Base-by-base conservation (phyloP, 2,888 invertebrate genomes). In the Rotaria sp. region DNA sequence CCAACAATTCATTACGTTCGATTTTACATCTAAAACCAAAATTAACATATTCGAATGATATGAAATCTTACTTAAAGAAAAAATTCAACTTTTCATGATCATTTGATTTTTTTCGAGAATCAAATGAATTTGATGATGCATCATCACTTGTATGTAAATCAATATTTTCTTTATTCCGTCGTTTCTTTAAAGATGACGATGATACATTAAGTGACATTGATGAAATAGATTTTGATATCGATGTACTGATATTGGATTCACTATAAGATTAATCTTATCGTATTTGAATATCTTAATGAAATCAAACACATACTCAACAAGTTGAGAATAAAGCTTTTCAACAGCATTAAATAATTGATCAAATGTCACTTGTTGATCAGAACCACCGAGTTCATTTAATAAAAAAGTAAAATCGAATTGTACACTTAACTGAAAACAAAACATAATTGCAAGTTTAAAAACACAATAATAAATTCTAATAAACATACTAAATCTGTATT, bases 341-440 rank as follows among this genome's bases (percentile, higher is more conserved):
- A 75, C 75, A 45, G 75, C 75, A 41, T 75, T 41, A n/a, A 41
- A 45, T 45, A 75, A 75, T 75, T 38, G 38, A 75, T 75, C 45
- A 13, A 75, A 75, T 75, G 75, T 75, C 38, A 75, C 75, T 45
- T 75, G 75, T 75, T 75, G 75, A 75, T 75, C 75, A 0, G 41
- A 45, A 41, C 75, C 75, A 75, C 75, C 75, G 2, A 75, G 45
- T 75, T 75, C 26, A 45, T 38, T 41, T 21, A 75, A n/a, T 75
- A 75, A 45, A 75, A 41, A 75, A 45, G 11, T 41, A 45, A 75
- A 75, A 45, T 75, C 75, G 10, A 75, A 41, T 75, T 75, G 41
- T 15, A 41, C n/a, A 21, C n/a, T 41, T n/a, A 75, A 75, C 75
- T 75, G 1, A 21, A 21, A 41, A 67, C 10, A 45, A 45, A 26